Evolutionary conservation across 2,888 invertebrate species (phyloP), one percentile per base, ranked within the genome.

Genomic region (Asteroscopus sphinx): DNA sequence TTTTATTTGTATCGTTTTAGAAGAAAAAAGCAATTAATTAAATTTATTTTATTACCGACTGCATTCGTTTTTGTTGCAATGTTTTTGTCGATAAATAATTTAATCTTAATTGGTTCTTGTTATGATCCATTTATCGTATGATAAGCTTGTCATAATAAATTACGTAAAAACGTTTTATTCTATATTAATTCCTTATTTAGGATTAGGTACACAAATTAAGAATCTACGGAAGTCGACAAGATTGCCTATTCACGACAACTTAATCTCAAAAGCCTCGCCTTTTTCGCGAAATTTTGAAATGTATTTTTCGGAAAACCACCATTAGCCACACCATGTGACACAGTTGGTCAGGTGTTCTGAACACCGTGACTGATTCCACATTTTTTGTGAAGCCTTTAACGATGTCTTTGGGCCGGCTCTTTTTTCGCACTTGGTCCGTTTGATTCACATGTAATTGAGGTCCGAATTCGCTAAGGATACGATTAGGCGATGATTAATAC

Each of bases 361-460:
- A 60, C 57, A 60, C 81, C 88, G 76, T 86, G 77, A 77, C 89
- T 78, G 82, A 90, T 87, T 81, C 62, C 66, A 60, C 63, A 73
- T 85, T 89, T 90, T 91, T 90, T 87, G 82, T 82, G 48, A 54
- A 48, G 51, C 48, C 72, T 80, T 80, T 91, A 90, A 91, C 88
- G 90, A 90, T 83, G 86, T 87, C 86, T 89, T 88, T 84, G 79
- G 80, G 77, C 78, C 66, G 74, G 76, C 69, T 73, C 78, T 90
- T 90, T 90, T 92, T 91, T 88, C 84, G 84, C 84, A 85, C 80
- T 86, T 86, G 84, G 72, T 76, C 79, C 87, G 84, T 88, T 92
- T 91, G 87, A 91, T 89, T 85, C 86, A 85, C 74, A 83, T 84
- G 86, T 92, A 92, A 93, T 93, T 93, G 92, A 89, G 92, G 91